phyloP scores from a whole-genome alignment of 1,140 invertebrate genomes.

The Phymorhynchus buccinoides region DNA sequence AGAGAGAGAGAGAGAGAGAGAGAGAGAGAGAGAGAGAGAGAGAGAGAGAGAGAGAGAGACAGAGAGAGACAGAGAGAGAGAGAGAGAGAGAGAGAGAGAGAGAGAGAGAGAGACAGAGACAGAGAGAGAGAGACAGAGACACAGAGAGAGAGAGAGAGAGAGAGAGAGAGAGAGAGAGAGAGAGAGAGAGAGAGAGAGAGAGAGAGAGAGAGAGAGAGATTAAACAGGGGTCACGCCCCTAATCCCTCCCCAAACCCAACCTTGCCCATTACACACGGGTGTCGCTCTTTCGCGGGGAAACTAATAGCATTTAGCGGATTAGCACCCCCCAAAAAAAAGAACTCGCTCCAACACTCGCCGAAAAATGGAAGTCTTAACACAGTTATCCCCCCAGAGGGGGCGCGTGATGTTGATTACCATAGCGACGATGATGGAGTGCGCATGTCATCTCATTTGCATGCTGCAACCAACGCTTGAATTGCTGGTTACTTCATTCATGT shows the following conservation, averaged over 20 bases:
- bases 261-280: neutral
- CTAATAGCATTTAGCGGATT: constrained; percentile 23
- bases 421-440: neutral
- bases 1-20: neutral
- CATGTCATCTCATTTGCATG: constrained; percentile 13
- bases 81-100: neutral
- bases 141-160: neutral
- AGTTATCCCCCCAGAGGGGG: constrained; percentile 9
- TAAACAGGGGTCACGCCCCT: neutral
- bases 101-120: neutral
- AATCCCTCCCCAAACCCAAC: too few species aligned
- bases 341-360: neutral
- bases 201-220: neutral
- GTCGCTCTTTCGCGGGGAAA: neutral
- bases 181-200: neutral
- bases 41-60: neutral
- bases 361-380: constrained; percentile 23
- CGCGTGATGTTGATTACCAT: constrained; percentile 14
- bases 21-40: neutral
- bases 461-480: too few species aligned
- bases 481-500: too few species aligned
- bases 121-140: neutral
- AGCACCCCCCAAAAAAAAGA: neutral
- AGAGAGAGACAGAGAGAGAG: neutral
- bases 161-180: neutral